Evolutionary conservation across 2,797 vertebrate genomes (phyloP).

Genomic region (Hydrocynus forskahlii): DNA sequence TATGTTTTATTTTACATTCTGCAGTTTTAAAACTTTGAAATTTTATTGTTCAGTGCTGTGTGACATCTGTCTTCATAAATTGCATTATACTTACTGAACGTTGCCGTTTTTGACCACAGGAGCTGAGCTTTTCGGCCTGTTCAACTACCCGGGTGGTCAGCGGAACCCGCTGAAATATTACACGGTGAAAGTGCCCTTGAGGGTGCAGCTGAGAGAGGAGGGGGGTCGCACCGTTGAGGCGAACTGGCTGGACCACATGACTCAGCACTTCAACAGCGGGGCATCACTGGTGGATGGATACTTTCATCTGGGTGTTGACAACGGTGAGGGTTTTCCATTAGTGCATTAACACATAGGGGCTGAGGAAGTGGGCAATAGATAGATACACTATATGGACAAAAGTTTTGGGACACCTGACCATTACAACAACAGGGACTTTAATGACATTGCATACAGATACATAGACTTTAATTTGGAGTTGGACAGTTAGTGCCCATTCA

Average conservation of each 20-base stretch:
- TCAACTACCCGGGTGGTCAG: slow-evolving; percentile 85
- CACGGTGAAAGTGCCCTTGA: slow-evolving; percentile 91
- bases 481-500: no score
- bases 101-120: slow-evolving; percentile 65
- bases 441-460: no score
- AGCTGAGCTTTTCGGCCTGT: slow-evolving; percentile 87
- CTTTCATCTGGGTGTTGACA: slow-evolving; percentile 86
- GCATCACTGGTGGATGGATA: slow-evolving; percentile 90
- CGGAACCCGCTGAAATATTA: slow-evolving; percentile 88
- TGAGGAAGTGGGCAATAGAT: not conserved
- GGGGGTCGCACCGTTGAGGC: slow-evolving; percentile 87
- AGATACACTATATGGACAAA: not conserved
- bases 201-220: slow-evolving; percentile 84
- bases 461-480: no score
- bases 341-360: not conserved
- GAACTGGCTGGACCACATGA: slow-evolving; percentile 98
- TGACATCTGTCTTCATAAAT: no score
- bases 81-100: no score
- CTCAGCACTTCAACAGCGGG: slow-evolving; percentile 95
- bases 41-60: no score
- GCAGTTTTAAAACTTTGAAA: no score
- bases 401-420: no score
- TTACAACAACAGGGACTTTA: no score
- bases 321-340: slow-evolving; percentile 72
- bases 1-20: no score